Conservation (phyloP, 2,888 invertebrate genomes). For the Heteromyza rotundicornis region DNA sequence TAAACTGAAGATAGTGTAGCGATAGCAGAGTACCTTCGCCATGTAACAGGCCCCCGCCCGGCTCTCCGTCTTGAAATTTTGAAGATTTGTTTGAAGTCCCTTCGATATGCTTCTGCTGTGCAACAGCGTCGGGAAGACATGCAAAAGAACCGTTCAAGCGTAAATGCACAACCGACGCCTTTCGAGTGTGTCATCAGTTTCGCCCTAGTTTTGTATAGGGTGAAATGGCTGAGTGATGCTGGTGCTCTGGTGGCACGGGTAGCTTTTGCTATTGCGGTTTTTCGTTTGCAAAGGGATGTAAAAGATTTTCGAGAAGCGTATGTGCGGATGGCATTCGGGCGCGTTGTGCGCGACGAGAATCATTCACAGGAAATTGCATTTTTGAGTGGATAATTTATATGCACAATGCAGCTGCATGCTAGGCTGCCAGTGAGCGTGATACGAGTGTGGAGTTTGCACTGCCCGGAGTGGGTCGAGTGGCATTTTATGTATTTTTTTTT, state of each 20-base stretch:
- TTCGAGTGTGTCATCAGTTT: constrained; percentile 54
- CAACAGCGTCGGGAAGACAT: not conserved
- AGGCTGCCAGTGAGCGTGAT: too few relatives aligned
- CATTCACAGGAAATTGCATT: constrained; percentile 47
- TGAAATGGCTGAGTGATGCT: too few relatives aligned
- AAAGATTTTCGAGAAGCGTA: not conserved
- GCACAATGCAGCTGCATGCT: constrained; percentile 49
- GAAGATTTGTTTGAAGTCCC: too few relatives aligned
- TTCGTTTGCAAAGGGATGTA: not conserved
- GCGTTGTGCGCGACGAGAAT: constrained; percentile 23
- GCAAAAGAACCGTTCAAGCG: constrained; percentile 49
- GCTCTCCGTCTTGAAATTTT: too few relatives aligned
- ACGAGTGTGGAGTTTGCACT: too few relatives aligned
- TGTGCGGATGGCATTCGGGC: not conserved
- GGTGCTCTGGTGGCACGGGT: too few relatives aligned
- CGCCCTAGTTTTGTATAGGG: not conserved
- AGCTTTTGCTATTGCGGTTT: not conserved
- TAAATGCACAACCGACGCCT: constrained; percentile 50
- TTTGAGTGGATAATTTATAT: constrained; percentile 50
- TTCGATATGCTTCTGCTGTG: too few relatives aligned
- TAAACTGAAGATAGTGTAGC: too few relatives aligned
- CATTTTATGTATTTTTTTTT: not conserved
- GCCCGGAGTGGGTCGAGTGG: constrained; percentile 34
- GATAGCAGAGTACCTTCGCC: too few relatives aligned
- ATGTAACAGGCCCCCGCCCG: too few relatives aligned